These are phyloP conservation scores for Serinus canaria DNA, from an alignment of 2,113 vertebrate genomes.

Conservation along the genomic window DNA sequence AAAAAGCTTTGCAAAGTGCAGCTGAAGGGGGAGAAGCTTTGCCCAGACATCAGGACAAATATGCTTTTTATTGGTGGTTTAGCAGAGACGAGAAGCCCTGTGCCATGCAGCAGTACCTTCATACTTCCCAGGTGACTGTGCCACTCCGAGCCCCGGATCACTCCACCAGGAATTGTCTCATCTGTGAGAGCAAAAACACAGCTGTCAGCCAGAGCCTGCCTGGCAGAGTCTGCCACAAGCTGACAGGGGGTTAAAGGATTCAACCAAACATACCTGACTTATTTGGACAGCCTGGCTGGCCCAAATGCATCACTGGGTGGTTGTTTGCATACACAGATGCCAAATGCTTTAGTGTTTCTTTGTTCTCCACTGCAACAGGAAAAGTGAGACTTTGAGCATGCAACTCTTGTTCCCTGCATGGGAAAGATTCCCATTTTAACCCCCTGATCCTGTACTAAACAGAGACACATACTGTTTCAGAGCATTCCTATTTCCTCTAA, in stretches of 20 bases:
- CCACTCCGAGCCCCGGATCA: conserved; percentile 91
- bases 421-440: background rate
- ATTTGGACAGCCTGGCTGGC: conserved; percentile 86
- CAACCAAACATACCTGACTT: conserved; percentile 80
- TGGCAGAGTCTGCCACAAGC: background rate
- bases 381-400: background rate
- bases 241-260: background rate
- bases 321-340: conserved; percentile 91
- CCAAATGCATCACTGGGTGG: conserved; percentile 91
- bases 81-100: background rate
- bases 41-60: background rate
- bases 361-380: conserved; percentile 84
- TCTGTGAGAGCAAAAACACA: conserved; percentile 57
- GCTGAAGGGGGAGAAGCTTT: background rate
- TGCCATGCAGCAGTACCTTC: conserved; percentile 79
- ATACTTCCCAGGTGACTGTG: conserved; percentile 95
- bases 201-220: background rate
- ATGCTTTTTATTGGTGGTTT: background rate
- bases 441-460: background rate
- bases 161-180: conserved; percentile 83
- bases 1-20: background rate
- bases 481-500: background rate
- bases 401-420: background rate
- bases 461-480: background rate
- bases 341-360: conserved; percentile 90